Percentiles rank a stretch among this genome's conserved stretches.
Conservation (phyloP, 2,888 invertebrate genomes). For the Morpho achilles region DNA sequence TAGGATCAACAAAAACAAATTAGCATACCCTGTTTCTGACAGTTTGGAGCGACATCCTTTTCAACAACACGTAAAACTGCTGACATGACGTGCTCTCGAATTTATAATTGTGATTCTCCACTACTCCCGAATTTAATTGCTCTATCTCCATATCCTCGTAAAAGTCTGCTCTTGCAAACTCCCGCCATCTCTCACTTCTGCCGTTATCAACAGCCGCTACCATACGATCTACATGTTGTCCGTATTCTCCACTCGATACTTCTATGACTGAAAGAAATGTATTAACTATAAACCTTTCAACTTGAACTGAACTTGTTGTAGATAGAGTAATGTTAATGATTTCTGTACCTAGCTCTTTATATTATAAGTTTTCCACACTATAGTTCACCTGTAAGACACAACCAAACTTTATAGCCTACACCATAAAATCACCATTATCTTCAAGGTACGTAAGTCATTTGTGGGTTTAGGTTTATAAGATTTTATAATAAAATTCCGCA, state of each 20-base stretch:
- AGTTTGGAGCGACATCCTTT: slow-evolving; percentile 86
- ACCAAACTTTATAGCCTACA: no score
- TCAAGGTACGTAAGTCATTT: no score
- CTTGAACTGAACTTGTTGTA: no score
- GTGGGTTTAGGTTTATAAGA: no score
- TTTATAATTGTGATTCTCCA: slow-evolving; percentile 71
- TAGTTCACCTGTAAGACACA: no score
- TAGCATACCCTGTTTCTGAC: slow-evolving; percentile 82
- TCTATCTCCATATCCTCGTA: slow-evolving; percentile 56
- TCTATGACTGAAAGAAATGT: slow-evolving; percentile 83
- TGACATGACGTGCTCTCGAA: slow-evolving; percentile 80
- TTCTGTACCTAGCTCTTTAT: no score
- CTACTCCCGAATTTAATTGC: slow-evolving; percentile 60
- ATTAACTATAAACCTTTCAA: background rate
- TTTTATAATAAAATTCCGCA: no score
- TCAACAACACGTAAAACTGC: slow-evolving; percentile 83
- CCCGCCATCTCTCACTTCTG: slow-evolving; percentile 74
- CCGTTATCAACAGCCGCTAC: slow-evolving; percentile 84
- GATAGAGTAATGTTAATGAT: no score
- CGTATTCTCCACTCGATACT: slow-evolving; percentile 89
- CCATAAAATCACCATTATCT: no score
- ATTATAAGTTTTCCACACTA: no score
- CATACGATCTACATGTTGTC: slow-evolving; percentile 84
- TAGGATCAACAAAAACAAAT: background rate
- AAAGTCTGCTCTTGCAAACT: slow-evolving; percentile 41